Conservation (phyloP, 2,797 vertebrate genomes). For the Phoebastria nigripes region DNA sequence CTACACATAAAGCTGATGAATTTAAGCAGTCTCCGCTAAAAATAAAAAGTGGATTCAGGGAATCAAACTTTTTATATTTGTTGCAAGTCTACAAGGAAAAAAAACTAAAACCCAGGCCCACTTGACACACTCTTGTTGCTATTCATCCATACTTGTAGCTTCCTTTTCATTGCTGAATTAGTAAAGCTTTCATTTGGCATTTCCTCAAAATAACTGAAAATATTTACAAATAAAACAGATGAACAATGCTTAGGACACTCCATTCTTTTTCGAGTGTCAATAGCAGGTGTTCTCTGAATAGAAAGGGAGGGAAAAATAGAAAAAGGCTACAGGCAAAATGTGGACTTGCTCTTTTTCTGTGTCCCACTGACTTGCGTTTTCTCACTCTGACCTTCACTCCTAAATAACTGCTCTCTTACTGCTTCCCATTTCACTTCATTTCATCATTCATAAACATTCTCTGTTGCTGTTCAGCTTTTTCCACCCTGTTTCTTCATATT, state of each 20-base stretch:
- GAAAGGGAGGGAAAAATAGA: neutral
- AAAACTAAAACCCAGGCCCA: neutral
- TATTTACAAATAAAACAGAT: neutral
- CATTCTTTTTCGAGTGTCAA: neutral
- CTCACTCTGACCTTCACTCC: neutral
- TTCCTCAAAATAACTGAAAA: neutral
- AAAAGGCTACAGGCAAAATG: neutral
- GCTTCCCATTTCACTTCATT: neutral
- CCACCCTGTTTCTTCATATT: neutral
- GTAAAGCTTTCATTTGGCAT: neutral
- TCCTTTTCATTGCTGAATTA: neutral
- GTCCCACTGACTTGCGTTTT: neutral
- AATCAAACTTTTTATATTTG: slow-evolving; percentile 29
- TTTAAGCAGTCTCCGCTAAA: slow-evolving; percentile 61
- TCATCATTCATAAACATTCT: neutral
- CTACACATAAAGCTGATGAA: slow-evolving; percentile 39
- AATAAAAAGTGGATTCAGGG: slow-evolving; percentile 33
- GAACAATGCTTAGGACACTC: neutral
- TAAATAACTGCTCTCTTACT: neutral
- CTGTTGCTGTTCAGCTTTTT: neutral
- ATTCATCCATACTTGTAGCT: neutral
- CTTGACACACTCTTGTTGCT: neutral
- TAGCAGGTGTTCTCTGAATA: neutral
- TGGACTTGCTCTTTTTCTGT: neutral
- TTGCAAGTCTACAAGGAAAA: slow-evolving; percentile 29